Evolutionary conservation across 2,797 vertebrate species (phyloP).

Genomic region (Rhynchotus rufescens): DNA sequence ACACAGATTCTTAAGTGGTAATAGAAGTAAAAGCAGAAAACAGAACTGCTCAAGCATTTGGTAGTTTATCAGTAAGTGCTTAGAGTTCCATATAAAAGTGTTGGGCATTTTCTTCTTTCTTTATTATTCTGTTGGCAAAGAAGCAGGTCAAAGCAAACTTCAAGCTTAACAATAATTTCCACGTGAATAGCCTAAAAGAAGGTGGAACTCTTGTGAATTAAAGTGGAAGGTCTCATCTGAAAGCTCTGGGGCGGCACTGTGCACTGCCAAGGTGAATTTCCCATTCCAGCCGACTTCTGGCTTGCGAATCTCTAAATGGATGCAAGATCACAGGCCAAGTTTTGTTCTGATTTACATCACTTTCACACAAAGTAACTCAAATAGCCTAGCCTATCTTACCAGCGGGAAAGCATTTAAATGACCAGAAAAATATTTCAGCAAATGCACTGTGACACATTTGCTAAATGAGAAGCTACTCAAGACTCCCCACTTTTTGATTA

Average conservation of each 20-base stretch:
- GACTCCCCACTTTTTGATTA: neutral
- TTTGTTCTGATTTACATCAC: neutral
- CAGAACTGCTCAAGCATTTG: neutral
- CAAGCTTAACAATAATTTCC: neutral
- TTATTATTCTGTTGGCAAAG: neutral
- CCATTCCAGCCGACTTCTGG: neutral
- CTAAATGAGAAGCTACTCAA: constrained; percentile 25
- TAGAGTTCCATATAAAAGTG: neutral
- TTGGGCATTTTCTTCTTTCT: neutral
- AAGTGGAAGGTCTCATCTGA: neutral
- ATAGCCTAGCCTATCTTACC: neutral
- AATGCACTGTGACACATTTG: neutral
- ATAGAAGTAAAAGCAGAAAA: neutral
- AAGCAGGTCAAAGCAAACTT: neutral
- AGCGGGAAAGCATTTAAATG: neutral
- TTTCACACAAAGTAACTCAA: neutral
- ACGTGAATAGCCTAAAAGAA: neutral
- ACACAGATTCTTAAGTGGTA: neutral
- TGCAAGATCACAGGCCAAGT: neutral
- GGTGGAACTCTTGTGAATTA: neutral
- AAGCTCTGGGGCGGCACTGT: neutral
- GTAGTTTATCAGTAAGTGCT: neutral
- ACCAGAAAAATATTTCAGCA: neutral
- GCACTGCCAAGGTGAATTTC: neutral
- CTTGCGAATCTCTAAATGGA: neutral